phyloP scores from a whole-genome alignment of 2,797 vertebrate genomes.

The Graptemys geographica region DNA sequence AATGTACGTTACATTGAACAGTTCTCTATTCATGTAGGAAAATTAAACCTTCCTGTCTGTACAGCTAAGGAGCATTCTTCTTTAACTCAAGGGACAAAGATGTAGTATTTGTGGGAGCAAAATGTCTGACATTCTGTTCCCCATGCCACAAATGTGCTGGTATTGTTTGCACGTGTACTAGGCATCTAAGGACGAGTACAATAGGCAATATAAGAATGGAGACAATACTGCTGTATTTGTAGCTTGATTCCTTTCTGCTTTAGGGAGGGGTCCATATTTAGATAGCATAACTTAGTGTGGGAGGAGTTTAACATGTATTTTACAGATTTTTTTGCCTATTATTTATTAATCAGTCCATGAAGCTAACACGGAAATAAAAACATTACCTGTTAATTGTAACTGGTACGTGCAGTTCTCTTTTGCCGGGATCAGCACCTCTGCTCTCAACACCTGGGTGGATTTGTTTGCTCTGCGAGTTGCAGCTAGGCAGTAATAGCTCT shows the following conservation, averaged over 20 bases:
- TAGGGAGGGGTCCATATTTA: not conserved
- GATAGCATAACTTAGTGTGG: not conserved
- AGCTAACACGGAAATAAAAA: not conserved
- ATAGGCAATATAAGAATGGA: not conserved
- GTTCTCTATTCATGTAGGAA: not conserved
- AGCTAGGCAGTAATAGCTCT: conserved; percentile 72
- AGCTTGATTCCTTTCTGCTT: not conserved
- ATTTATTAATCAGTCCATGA: not conserved
- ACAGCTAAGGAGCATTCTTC: not conserved
- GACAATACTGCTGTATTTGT: not conserved
- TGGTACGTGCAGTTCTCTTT: conserved; percentile 52
- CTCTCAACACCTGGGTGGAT: conserved; percentile 67
- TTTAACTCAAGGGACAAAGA: not conserved
- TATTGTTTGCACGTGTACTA: not conserved
- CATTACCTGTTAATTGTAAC: not conserved
- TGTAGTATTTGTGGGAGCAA: not conserved
- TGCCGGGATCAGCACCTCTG: conserved; percentile 65
- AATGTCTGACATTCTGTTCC: not conserved
- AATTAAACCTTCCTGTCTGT: not conserved
- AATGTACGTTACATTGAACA: not conserved
- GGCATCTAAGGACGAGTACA: not conserved
- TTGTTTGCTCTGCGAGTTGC: conserved; percentile 73
- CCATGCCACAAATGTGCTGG: not conserved
- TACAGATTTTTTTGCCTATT: not conserved
- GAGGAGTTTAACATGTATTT: not conserved